Conservation (phyloP, 1,140 invertebrate genomes). For the Telenomus remus region DNA sequence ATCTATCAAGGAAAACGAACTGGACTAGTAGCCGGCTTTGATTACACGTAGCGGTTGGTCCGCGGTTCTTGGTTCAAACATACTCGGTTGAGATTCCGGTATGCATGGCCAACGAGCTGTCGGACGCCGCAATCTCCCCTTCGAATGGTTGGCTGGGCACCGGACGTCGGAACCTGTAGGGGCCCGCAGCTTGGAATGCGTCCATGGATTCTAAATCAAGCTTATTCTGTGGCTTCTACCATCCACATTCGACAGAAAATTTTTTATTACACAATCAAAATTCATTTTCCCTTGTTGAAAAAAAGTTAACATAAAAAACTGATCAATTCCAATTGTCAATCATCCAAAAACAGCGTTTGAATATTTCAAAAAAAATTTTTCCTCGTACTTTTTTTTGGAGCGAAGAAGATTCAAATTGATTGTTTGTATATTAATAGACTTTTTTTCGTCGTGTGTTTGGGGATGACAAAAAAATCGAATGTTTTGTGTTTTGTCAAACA, state of each 20-base stretch:
- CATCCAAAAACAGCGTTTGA: no score
- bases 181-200: conserved; percentile 65
- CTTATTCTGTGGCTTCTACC: conserved; percentile 52
- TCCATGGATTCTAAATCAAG: conserved; percentile 69
- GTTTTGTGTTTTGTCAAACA: conserved; percentile 3
- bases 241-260: conserved; percentile 47
- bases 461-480: not conserved
- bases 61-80: conserved; percentile 52
- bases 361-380: no score
- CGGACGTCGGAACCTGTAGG: conserved; percentile 63
- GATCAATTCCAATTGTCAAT: no score
- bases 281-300: conserved; percentile 37
- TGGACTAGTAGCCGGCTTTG: conserved; percentile 58
- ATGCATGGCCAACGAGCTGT: conserved; percentile 67
- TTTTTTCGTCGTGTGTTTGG: not conserved
- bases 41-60: conserved; percentile 66
- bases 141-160: conserved; percentile 62
- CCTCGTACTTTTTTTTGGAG: no score
- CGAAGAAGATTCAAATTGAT: no score
- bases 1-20: conserved; percentile 29
- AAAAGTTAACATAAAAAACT: not conserved
- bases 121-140: conserved; percentile 68
- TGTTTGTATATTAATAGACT: no score
- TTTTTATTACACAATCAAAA: conserved; percentile 35
- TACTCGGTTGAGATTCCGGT: conserved; percentile 59